Evolutionary conservation across 2,888 invertebrate genomes (phyloP), one percentile per base, ranked within the genome.

Genomic region (Lycocerus yunnanus): DNA sequence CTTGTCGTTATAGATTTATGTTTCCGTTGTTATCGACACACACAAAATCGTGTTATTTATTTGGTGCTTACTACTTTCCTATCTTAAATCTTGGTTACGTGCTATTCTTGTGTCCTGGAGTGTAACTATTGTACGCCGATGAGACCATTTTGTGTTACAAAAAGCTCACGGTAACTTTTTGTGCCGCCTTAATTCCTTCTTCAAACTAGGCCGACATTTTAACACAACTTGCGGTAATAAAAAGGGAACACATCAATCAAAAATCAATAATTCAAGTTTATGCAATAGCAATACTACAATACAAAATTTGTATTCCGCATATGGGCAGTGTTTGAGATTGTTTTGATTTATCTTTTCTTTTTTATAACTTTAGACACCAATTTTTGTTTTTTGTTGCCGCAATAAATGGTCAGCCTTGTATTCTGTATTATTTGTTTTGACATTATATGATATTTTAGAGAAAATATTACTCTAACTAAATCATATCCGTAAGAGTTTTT

Each of bases 21-120:
- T 69, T 27, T 58, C 67, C 71, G 74, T 74, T 74, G 74, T 74
- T 74, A 75, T 75, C 75, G 75, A 69, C 75, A 75, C 68, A 75
- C 72, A 72, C 66, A 75, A 75, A 65, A 75, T 75, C 75, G 75
- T 68, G 74, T 75, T 75, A 75, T 75, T 75, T 75, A 75, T 75
- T 69, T 69, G 71, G 75, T 74, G 75, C 75, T 75, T 75, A 72
- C 75, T 68, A 75, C 58, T 75, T 75, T 75, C 75, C 75, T 75
- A 72, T 75, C 75, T 72, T 75, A 69, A 72, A 75, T 72, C 72
- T 72, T 58, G 58, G 71, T 72, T 75, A 72, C 75, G 75, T 69
- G 71, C 69, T 72, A 66, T 72, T 72, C 68, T 20, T 61, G 72
- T 68, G 68, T 59, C 20, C 58, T 68, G 61, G 61, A 18, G 61